Percentiles rank a stretch among this genome's conserved stretches.
These are phyloP conservation scores for Alloscopus bannaensis DNA, from an alignment of 2,888 invertebrate genomes.

Conservation along the genomic window DNA sequence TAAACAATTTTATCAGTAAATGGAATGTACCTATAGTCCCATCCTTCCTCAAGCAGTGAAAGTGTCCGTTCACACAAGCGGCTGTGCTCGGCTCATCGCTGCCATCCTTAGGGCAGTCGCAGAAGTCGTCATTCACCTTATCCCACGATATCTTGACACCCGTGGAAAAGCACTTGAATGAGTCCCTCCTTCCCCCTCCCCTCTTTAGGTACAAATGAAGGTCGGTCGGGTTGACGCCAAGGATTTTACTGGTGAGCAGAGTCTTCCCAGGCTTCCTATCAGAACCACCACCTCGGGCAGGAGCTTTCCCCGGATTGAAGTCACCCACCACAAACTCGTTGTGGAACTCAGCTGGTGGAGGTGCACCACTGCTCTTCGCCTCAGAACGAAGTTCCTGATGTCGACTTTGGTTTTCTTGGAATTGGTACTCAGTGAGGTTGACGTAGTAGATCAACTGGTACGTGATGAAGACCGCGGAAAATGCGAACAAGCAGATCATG, in stretches of 20 bases:
- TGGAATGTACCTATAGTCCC: conserved; percentile 59
- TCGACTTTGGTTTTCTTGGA: conserved; percentile 50
- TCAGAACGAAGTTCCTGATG: conserved; percentile 32
- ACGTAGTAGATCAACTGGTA: conserved; percentile 69
- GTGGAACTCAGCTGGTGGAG: too few relatives aligned
- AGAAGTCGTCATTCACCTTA: conserved; percentile 93
- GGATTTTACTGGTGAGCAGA: conserved; percentile 51
- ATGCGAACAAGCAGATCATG: conserved; percentile 55
- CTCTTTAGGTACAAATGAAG: conserved; percentile 57
- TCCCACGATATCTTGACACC: conserved; percentile 79
- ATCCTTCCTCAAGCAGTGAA: conserved; percentile 70
- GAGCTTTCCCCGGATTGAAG: not conserved
- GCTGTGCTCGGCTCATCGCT: conserved; percentile 77
- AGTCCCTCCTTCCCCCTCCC: conserved; percentile 19
- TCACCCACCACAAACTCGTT: too few relatives aligned
- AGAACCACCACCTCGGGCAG: not conserved
- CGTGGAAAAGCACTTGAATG: conserved; percentile 75
- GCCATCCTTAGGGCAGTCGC: conserved; percentile 83
- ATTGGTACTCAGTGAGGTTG: conserved; percentile 64
- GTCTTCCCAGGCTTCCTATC: conserved; percentile 57
- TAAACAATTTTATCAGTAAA: not conserved
- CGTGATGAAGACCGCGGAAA: conserved; percentile 66
- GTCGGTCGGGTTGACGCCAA: conserved; percentile 69
- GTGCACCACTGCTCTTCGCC: conserved; percentile 23
- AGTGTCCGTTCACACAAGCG: conserved; percentile 76